phyloP scores from a whole-genome alignment of 2,797 vertebrate species.

The Myotis pilosus region DNA sequence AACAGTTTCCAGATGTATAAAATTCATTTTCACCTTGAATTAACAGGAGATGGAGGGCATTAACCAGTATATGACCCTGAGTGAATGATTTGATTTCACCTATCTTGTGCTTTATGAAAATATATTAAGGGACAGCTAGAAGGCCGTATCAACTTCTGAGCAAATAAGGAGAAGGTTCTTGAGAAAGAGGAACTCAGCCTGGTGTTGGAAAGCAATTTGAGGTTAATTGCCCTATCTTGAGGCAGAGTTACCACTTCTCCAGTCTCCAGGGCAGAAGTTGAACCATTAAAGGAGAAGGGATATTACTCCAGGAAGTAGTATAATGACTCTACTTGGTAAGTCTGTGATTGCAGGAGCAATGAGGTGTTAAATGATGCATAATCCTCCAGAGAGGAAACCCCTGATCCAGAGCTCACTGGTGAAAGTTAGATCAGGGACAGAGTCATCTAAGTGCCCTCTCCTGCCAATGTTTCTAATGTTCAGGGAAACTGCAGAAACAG shows the following conservation, averaged over 20 bases:
- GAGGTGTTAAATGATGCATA: conserved; percentile 65
- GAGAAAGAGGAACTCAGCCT: conserved; percentile 12
- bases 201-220: conserved; percentile 60
- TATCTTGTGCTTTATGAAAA: conserved; percentile 57
- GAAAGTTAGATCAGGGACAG: conserved; percentile 51
- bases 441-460: neutral
- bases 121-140: conserved; percentile 20
- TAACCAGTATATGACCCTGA: conserved; percentile 39
- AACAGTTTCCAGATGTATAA: neutral
- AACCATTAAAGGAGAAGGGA: conserved; percentile 46
- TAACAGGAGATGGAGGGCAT: conserved; percentile 21
- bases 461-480: neutral
- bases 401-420: conserved; percentile 65
- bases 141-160: conserved; percentile 46
- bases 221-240: conserved; percentile 58
- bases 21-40: conserved; percentile 64
- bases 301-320: conserved; percentile 62
- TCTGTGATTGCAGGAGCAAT: conserved; percentile 69
- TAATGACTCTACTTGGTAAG: conserved; percentile 58
- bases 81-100: conserved; percentile 52
- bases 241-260: conserved; percentile 24
- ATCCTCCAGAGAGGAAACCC: conserved; percentile 53
- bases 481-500: neutral
- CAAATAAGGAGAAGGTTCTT: conserved; percentile 51
- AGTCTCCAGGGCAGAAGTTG: conserved; percentile 50